Conservation (phyloP, 2,797 vertebrate genomes). For the Danio tinwini region DNA sequence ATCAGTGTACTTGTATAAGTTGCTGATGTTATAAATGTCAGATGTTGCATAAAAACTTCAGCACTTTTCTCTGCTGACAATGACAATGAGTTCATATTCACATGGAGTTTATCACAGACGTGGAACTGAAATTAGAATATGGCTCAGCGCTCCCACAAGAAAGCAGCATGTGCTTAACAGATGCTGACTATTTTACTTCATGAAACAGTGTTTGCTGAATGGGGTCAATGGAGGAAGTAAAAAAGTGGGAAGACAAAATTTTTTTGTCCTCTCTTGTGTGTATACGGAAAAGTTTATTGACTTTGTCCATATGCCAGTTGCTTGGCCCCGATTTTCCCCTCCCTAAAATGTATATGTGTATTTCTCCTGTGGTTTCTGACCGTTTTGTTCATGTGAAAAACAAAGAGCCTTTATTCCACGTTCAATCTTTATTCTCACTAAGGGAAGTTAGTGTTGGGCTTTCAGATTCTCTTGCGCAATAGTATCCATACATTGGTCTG, state of each 20-base stretch:
- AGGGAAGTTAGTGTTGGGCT: conserved; percentile 2
- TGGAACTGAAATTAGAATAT: conserved; percentile 35
- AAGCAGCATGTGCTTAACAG: conserved; percentile 67
- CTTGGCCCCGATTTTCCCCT: conserved; percentile 18
- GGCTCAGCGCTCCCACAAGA: conserved; percentile 26
- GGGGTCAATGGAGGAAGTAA: conserved; percentile 54
- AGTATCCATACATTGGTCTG: conserved; percentile 41
- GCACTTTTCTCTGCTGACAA: not conserved
- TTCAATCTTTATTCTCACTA: conserved; percentile 8
- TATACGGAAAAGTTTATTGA: conserved; percentile 47
- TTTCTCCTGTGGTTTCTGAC: conserved; percentile 14
- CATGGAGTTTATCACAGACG: not conserved
- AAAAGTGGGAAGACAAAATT: conserved; percentile 5
- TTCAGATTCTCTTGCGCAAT: not conserved
- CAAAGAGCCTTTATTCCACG: conserved; percentile 33
- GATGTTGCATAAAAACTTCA: not conserved
- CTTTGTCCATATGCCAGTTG: conserved; percentile 49
- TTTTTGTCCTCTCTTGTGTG: conserved; percentile 46
- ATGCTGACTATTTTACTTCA: conserved; percentile 62
- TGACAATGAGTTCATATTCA: not conserved
- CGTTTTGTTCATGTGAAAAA: conserved; percentile 11
- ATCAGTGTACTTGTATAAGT: not conserved
- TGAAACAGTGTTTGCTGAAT: conserved; percentile 58
- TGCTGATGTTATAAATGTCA: not conserved
- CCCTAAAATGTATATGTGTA: conserved; percentile 19